Evolutionary conservation across 2,797 vertebrate genomes (phyloP), one percentile per base, ranked within the genome.

Genomic region (Sciurus carolinensis): DNA sequence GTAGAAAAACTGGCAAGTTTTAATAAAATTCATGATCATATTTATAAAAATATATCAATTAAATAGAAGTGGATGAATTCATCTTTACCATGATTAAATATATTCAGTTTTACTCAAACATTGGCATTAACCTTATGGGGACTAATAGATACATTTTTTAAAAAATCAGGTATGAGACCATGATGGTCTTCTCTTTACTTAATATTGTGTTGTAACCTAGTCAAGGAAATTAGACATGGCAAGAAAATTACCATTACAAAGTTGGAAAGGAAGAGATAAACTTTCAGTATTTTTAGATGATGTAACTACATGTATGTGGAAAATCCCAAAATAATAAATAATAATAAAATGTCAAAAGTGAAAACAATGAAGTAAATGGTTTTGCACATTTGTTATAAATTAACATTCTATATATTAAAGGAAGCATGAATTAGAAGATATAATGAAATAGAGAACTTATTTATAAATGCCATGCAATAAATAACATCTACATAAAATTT

Each of bases 291-390:
- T 50, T 84, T 83, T 3, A 44, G 17, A 59, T 83, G 26, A 28
- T 69, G 76, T 87, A 33, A 30, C 18, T 44, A 3, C 57, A 33
- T 20, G 5, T 54, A 28, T 73, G 10, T 28, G 2, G 81, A 77
- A 88, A 67, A 57, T 33, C 11, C 8, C 42, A 64, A 83, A 62
- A 5, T 47, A 86, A 71, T 15, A 83, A 62, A 7, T 36, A 86
- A 71, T 22, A 85, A 22, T 24, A 81, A 91, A 95, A 24, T 4
- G 57, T 18, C 26, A 64, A n/a, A 42, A 64, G 12, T 26, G 28
- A 73, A 95, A 85, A 47, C 44, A 77, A 77, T 81, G 47, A 87
- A 83, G 67, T 62, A 84, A n/a, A 18, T 22, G 24, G 36, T 90
- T 15, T 36, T 42, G 6, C 3, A 93, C 77, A 85, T 54, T 79